These are phyloP conservation scores for Mactra quadrangularis DNA, from an alignment of 1,140 invertebrate genomes.

Conservation along the genomic window DNA sequence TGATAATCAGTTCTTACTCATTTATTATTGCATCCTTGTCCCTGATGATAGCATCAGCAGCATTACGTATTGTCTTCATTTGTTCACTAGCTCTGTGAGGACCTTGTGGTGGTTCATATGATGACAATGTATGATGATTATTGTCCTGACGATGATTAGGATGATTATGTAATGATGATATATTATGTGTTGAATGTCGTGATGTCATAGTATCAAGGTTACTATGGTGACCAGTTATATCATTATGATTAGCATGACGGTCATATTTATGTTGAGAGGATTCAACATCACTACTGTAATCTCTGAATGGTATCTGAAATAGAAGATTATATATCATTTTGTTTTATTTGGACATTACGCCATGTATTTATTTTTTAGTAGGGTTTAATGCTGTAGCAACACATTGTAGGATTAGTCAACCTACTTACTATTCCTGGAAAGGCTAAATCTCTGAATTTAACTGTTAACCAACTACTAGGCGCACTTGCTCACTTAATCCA, in stretches of 20 bases:
- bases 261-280: neutral
- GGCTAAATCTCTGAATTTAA: too few relatives aligned
- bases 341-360: too few relatives aligned
- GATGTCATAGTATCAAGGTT: conserved; percentile 4
- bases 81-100: conserved; percentile 27
- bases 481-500: too few relatives aligned
- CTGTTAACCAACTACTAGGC: too few relatives aligned
- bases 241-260: neutral
- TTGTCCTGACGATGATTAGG: conserved; percentile 36
- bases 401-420: too few relatives aligned
- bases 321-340: neutral
- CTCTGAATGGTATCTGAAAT: conserved; percentile 25
- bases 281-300: conserved; percentile 2
- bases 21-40: conserved; percentile 78
- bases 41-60: conserved; percentile 76
- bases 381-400: too few relatives aligned
- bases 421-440: too few relatives aligned
- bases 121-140: too few relatives aligned
- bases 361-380: too few relatives aligned
- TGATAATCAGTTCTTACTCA: conserved; percentile 74
- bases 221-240: neutral
- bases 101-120: conserved; percentile 47
- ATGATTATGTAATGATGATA: conserved; percentile 16
- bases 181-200: neutral
- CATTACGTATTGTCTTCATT: conserved; percentile 65